Conservation (phyloP, 1,140 invertebrate species). For the Listronotus bonariensis region DNA sequence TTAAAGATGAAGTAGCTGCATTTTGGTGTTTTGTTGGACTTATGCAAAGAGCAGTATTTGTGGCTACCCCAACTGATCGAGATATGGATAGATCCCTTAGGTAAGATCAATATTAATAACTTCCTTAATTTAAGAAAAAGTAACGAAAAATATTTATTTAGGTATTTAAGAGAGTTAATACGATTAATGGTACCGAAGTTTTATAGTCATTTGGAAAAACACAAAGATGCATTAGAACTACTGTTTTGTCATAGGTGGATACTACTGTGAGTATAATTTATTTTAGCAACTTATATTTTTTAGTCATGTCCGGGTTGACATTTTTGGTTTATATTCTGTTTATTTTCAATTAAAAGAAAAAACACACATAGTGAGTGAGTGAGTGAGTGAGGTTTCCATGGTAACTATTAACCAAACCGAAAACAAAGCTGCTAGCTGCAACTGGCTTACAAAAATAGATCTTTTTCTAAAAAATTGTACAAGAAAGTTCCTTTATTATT, state of each 20-base stretch:
- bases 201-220: constrained; percentile 80
- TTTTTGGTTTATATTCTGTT: no score
- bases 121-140: no score
- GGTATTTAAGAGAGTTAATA: constrained; percentile 82
- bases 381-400: no score
- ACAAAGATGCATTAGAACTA: constrained; percentile 84
- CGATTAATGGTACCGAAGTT: constrained; percentile 86
- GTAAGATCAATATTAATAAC: constrained; percentile 11
- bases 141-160: not conserved
- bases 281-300: no score
- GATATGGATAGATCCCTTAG: constrained; percentile 93
- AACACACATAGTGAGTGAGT: no score
- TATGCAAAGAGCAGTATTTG: constrained; percentile 89
- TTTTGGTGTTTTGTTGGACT: constrained; percentile 95
- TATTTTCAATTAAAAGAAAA: no score
- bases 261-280: constrained; percentile 68
- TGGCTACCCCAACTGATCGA: constrained; percentile 88
- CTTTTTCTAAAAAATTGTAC: no score
- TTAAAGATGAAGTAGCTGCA: constrained; percentile 86
- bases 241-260: constrained; percentile 95
- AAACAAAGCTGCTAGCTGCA: no score
- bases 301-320: no score
- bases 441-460: no score
- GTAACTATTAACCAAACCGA: no score
- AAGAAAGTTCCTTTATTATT: no score